Percentiles rank a stretch among this genome's conserved stretches.
Conservation (phyloP, 2,113 vertebrate genomes). For the Lipotes vexillifer region DNA sequence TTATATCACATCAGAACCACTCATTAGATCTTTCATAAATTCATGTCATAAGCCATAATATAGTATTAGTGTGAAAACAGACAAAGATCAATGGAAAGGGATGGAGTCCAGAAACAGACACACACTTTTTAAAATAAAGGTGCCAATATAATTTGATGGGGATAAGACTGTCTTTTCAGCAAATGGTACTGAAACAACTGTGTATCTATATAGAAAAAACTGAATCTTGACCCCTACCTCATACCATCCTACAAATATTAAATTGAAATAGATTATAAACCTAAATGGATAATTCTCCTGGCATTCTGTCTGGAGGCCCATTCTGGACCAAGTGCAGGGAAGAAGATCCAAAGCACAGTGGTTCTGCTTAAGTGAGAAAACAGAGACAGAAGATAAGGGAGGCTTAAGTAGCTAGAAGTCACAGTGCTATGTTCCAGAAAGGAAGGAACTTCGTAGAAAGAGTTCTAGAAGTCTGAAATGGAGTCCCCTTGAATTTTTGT, state of each 20-base stretch:
- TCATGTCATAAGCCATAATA: background rate
- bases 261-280: background rate
- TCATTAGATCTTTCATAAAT: constrained; percentile 21
- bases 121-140: background rate
- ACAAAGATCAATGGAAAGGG: background rate
- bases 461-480: background rate
- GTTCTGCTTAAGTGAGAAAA: background rate
- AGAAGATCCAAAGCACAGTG: background rate
- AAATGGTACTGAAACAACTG: background rate
- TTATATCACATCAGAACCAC: constrained; percentile 7
- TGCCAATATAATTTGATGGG: background rate
- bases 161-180: background rate
- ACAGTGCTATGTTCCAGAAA: background rate
- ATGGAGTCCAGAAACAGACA: background rate
- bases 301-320: background rate
- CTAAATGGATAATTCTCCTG: background rate
- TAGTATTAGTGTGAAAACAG: background rate
- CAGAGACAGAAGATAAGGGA: background rate
- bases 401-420: background rate
- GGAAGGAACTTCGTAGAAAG: background rate
- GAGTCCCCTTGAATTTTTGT: background rate
- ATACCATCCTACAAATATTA: background rate
- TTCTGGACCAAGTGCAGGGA: background rate
- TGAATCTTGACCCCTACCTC: background rate
- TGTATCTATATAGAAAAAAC: background rate